phyloP scores from a whole-genome alignment of 2,113 vertebrate genomes.

The Hipposideros armiger region DNA sequence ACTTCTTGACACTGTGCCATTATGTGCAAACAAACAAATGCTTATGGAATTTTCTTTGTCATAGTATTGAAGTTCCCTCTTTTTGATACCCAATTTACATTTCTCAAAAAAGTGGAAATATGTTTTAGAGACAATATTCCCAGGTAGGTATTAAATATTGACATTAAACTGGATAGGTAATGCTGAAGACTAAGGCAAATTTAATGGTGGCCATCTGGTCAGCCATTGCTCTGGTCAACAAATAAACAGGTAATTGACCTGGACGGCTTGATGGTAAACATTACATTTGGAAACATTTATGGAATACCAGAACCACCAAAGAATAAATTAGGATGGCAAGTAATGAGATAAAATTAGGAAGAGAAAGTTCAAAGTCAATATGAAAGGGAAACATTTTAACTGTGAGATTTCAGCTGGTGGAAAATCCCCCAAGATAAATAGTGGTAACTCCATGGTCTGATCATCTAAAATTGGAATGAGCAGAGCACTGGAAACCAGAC shows the following conservation, averaged over 20 bases:
- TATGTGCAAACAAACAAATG: conserved; percentile 17
- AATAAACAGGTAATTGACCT: background rate
- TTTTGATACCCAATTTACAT: conserved; percentile 60
- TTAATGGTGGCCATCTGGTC: background rate
- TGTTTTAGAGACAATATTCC: conserved; percentile 66
- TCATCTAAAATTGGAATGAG: conserved; percentile 78
- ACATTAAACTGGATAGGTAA: conserved; percentile 14
- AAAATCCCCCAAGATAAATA: conserved; percentile 73
- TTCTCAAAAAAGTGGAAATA: conserved; percentile 62
- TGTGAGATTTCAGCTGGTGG: conserved; percentile 63
- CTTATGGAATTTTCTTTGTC: conserved; percentile 61
- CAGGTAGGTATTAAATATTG: background rate
- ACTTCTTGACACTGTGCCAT: conserved; percentile 43
- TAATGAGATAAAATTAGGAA: conserved; percentile 47
- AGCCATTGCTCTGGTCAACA: background rate
- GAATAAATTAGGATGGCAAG: background rate
- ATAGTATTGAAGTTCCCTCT: conserved; percentile 59
- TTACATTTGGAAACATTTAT: background rate
- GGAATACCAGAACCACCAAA: background rate
- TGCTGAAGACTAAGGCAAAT: background rate
- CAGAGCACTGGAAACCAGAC: conserved; percentile 74
- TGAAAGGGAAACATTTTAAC: conserved; percentile 38
- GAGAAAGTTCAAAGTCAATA: conserved; percentile 27
- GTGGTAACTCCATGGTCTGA: conserved; percentile 75
- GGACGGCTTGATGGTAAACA: background rate